phyloP scores from a whole-genome alignment of 2,113 vertebrate genomes.

The Platichthys flesus region DNA sequence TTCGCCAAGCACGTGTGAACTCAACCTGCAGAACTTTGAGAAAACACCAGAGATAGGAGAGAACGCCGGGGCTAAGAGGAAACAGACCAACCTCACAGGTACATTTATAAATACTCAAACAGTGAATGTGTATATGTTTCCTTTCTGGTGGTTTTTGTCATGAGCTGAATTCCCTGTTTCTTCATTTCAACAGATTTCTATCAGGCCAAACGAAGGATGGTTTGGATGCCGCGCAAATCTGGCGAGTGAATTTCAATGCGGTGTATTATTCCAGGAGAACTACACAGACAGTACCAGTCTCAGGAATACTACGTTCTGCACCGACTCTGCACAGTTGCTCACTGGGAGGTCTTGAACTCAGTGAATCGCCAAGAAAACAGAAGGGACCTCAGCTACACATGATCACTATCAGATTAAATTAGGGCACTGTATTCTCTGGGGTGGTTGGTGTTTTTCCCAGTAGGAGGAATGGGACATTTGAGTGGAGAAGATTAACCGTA shows the following conservation, averaged over 20 bases:
- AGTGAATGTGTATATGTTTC: background rate
- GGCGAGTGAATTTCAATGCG: conserved; percentile 75
- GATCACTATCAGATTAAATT: conserved; percentile 46
- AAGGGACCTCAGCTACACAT: conserved; percentile 46
- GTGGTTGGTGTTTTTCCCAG: conserved; percentile 41
- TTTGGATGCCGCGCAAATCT: conserved; percentile 80
- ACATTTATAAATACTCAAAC: background rate
- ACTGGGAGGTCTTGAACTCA: background rate
- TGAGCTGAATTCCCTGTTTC: conserved; percentile 23
- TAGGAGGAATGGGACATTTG: conserved; percentile 58
- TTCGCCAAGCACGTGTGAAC: conserved; percentile 8
- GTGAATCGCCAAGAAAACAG: conserved; percentile 24
- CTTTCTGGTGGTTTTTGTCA: background rate
- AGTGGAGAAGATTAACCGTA: conserved; percentile 63
- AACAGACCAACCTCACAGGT: conserved; percentile 93
- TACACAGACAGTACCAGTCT: conserved; percentile 35
- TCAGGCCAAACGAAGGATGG: conserved; percentile 83
- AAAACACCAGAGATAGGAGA: conserved; percentile 43
- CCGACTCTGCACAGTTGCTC: conserved; percentile 36
- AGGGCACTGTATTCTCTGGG: conserved; percentile 55
- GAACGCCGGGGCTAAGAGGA: conserved; percentile 79
- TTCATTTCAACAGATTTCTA: conserved; percentile 88
- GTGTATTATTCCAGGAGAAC: conserved; percentile 28
- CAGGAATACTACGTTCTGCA: conserved; percentile 57
- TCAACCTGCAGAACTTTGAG: conserved; percentile 51